Evolutionary conservation across 2,113 vertebrate genomes (phyloP), one percentile per base, ranked within the genome.

Genomic region (Myiozetetes cayanensis): DNA sequence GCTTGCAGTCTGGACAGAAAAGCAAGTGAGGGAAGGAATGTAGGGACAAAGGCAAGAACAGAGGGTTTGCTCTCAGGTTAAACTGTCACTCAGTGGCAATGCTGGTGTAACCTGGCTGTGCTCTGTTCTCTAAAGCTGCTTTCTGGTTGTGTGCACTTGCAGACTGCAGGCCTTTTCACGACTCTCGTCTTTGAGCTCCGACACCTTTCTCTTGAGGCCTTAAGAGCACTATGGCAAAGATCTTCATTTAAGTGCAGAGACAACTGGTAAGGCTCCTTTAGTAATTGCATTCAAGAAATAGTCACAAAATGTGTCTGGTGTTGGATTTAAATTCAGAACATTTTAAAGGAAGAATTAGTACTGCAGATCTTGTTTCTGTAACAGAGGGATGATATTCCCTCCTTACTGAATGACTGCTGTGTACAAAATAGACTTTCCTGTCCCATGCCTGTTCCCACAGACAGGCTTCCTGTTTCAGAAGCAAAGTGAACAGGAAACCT

Each of bases 201-300:
- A 90, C 93, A 82, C 23, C 97, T 99, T 90, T 97, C 98, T 20
- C 49, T 76, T 4, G 90, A 94, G 47, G 96, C 98, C 33, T 97
- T 98, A 71, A 95, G 83, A 92, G 96, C 87, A 4, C 87, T 98
- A 9, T 99, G 99, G 98, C 92, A 94, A 83, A 97, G 96, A 46
- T 97, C 98, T 8, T 98, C 98, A 5, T 98, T 98, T 89, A 98
- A 98, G 94, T 99, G 98, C 82, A 96, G 87, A 75, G 98, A 98
- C 92, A 97, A 98, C 88, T 98, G 98, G 98, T 99, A 94, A 98
- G 98, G 58, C 14, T 11, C 17, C n/a, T 70, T 70, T 28, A 59
- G n/a, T 39, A 77, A 53, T 6, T 62, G 21, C 14, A 15, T 55
- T 73, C 33, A 8, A 46, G 81, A 85, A 52, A n/a, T 6, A 37